These are phyloP conservation scores for Andrena bucephala DNA, from an alignment of 2,888 invertebrate genomes.

Conservation along the genomic window DNA sequence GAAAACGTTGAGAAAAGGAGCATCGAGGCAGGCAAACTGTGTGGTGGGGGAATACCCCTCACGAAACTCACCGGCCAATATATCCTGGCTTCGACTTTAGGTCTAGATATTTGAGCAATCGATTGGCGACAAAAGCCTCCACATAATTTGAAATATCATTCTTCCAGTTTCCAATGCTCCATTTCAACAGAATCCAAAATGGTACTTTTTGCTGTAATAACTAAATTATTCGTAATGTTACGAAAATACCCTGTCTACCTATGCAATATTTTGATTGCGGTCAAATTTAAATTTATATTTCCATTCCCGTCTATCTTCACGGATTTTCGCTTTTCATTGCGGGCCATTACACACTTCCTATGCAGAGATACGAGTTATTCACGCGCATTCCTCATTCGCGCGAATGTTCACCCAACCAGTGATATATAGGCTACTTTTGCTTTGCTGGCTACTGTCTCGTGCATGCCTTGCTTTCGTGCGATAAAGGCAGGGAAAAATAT, in stretches of 20 bases:
- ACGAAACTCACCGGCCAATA: too few species aligned
- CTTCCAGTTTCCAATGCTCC: too few species aligned
- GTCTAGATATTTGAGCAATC: too few species aligned
- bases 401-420: constrained; percentile 21
- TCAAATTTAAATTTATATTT: constrained; percentile 18
- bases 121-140: too few species aligned
- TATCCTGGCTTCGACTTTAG: too few species aligned
- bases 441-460: constrained; percentile 15
- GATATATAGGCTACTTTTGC: constrained; percentile 19
- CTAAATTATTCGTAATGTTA: constrained; percentile 3
- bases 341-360: constrained; percentile 20
- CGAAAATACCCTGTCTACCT: not conserved
- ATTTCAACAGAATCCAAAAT: too few species aligned
- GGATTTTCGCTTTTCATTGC: constrained; percentile 24
- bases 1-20: too few species aligned
- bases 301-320: constrained; percentile 5
- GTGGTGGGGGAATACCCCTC: too few species aligned
- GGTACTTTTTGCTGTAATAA: not conserved
- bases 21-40: too few species aligned
- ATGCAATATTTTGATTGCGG: not conserved
- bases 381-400: constrained; percentile 17
- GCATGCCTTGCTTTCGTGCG: constrained; percentile 1
- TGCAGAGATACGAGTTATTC: constrained; percentile 31
- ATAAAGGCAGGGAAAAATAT: constrained; percentile 15
- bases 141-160: too few species aligned